Evolutionary conservation across 2,888 invertebrate genomes (phyloP).

Genomic region (Caenorhabditis sp.): DNA sequence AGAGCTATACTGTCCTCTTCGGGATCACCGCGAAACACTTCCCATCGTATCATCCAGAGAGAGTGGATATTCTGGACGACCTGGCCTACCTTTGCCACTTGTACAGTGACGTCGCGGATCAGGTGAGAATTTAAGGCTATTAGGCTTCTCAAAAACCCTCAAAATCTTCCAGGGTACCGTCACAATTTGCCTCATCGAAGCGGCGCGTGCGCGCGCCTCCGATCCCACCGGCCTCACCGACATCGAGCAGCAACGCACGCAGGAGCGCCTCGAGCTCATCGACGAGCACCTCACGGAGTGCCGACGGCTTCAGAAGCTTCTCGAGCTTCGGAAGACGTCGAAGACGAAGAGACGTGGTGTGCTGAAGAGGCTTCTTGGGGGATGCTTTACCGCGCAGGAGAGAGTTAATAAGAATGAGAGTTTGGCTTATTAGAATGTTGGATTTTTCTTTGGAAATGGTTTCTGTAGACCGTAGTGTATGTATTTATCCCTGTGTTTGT

Average conservation of each 20-base stretch:
- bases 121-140: slow-evolving; percentile 48
- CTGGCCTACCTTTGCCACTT: slow-evolving; percentile 78
- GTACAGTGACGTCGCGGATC: slow-evolving; percentile 80
- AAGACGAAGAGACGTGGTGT: slow-evolving; percentile 56
- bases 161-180: slow-evolving; percentile 73
- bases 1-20: slow-evolving; percentile 75
- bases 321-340: slow-evolving; percentile 71
- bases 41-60: slow-evolving; percentile 74
- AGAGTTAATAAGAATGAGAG: slow-evolving; percentile 8
- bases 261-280: slow-evolving; percentile 71
- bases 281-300: slow-evolving; percentile 80
- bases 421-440: background rate
- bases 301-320: slow-evolving; percentile 76
- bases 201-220: slow-evolving; percentile 75
- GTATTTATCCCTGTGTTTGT: background rate
- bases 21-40: slow-evolving; percentile 75
- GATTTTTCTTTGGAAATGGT: background rate
- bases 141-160: background rate
- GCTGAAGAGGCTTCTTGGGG: slow-evolving; percentile 50
- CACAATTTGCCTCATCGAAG: slow-evolving; percentile 80
- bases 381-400: slow-evolving; percentile 48
- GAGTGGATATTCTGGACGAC: slow-evolving; percentile 79
- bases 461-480: slow-evolving; percentile 6
- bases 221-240: slow-evolving; percentile 62
- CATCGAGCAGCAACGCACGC: slow-evolving; percentile 53